phyloP scores from a whole-genome alignment of 2,113 vertebrate genomes.

The Ictidomys tridecemlineatus region DNA sequence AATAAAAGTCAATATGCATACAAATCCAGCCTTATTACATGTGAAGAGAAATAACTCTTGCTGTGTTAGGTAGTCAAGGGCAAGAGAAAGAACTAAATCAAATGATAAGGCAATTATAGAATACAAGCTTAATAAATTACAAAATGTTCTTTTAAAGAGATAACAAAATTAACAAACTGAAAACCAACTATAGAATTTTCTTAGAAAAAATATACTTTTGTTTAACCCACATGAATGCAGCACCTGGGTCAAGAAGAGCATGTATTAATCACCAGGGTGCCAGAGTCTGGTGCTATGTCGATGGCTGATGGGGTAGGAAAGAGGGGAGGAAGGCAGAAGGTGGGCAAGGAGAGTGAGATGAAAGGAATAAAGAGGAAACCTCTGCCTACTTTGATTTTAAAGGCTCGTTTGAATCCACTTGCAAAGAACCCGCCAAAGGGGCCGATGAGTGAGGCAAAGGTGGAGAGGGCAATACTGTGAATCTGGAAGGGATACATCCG shows the following conservation, averaged over 20 bases:
- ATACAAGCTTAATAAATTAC: neutral
- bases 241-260: neutral
- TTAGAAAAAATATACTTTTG: neutral
- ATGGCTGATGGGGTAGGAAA: neutral
- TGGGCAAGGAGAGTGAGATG: neutral
- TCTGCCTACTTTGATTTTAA: slow-evolving; percentile 96
- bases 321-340: neutral
- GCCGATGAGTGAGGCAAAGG: slow-evolving; percentile 96
- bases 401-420: slow-evolving; percentile 98
- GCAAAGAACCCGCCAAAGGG: slow-evolving; percentile 99
- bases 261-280: neutral
- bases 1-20: neutral
- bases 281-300: neutral
- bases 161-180: neutral
- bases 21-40: neutral
- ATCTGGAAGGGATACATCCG: slow-evolving; percentile 98
- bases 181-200: neutral
- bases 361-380: neutral
- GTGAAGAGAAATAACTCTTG: neutral
- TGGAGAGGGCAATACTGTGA: slow-evolving; percentile 97
- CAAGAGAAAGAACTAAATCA: neutral
- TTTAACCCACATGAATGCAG: neutral
- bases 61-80: neutral
- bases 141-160: slow-evolving; percentile 16
- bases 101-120: neutral